Evolutionary conservation across 2,888 invertebrate genomes (phyloP), one percentile per base, ranked within the genome.

Genomic region (Drosophila rellima): DNA sequence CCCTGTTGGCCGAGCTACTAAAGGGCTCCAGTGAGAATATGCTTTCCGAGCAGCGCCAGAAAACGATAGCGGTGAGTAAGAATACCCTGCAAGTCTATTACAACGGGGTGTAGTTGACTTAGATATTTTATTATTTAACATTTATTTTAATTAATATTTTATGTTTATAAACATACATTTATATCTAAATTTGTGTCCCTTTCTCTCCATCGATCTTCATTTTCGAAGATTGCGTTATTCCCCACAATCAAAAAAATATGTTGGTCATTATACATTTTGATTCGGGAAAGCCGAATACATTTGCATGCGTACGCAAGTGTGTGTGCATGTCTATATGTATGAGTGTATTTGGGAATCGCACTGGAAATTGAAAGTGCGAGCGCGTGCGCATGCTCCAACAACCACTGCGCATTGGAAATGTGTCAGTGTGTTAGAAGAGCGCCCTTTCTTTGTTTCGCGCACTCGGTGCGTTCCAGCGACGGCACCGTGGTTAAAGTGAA

Each of bases 21-120:
- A 94, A 96, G 75, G 96, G 96, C 60, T 96, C 96, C 85, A 96
- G 96, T 40, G 97, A 97, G 91, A 95, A 96, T 76, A 83, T 96
- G 61, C 95, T 96, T 15, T 94, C 95, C 70, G 94, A 94, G 77
- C 89, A 93, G 90, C 89, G 92, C 0, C 90, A 92, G 65, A 90
- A 92, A 83, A 92, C 91, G 67, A 90, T 86, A 80, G 90, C 91
- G 89, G 92, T 92, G 76, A 91, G 92, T 92, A 40, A 33, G 1
- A 39, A 44, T 29, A 18, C 55, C 44, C 55, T 26, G 6, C 2
- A 45, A 4, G 4, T 23, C 3, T 26, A 0, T 8, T 26, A 15
- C 23, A 10, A 20, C 15, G 5, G 44, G 44, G 44, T 56, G 10
- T 35, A 15, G 20, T 15, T 13, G 44, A 42, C 40, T 15, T 15